phyloP scores from a whole-genome alignment of 2,113 vertebrate species.

The Rafetus swinhoei region DNA sequence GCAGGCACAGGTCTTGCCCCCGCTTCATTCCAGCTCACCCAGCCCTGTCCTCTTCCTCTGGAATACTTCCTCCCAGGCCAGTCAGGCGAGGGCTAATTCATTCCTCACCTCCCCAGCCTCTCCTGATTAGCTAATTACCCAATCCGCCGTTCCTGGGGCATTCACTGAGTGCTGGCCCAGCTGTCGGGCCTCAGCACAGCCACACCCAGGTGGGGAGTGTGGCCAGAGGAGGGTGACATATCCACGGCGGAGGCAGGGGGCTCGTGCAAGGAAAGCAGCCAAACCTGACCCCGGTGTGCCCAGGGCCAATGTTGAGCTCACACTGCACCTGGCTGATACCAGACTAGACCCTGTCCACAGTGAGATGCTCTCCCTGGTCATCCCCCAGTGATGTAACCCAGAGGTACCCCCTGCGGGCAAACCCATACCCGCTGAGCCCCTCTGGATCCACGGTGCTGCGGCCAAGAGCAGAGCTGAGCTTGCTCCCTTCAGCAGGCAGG shows the following conservation, averaged over 20 bases:
- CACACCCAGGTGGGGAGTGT: no score
- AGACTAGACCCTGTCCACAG: no score
- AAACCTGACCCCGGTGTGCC: no score
- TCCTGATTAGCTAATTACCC: background rate
- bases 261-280: no score
- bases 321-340: no score
- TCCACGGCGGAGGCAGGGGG: no score
- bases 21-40: background rate
- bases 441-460: background rate
- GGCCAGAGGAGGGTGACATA: background rate
- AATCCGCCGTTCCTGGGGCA: no score
- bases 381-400: background rate
- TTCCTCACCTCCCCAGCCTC: background rate
- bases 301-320: no score
- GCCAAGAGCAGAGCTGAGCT: background rate
- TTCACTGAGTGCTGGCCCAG: background rate
- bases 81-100: background rate
- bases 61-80: background rate
- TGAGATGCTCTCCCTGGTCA: no score
- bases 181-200: background rate
- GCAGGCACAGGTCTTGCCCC: background rate
- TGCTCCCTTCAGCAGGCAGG: no score
- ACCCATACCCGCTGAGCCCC: background rate
- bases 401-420: background rate
- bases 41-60: no score